A percentile compares a stretch with the other conserved stretches of the same genome.
These are phyloP conservation scores for Oscheius sp. DNA, from an alignment of 2,888 invertebrate species.

Conservation along the genomic window DNA sequence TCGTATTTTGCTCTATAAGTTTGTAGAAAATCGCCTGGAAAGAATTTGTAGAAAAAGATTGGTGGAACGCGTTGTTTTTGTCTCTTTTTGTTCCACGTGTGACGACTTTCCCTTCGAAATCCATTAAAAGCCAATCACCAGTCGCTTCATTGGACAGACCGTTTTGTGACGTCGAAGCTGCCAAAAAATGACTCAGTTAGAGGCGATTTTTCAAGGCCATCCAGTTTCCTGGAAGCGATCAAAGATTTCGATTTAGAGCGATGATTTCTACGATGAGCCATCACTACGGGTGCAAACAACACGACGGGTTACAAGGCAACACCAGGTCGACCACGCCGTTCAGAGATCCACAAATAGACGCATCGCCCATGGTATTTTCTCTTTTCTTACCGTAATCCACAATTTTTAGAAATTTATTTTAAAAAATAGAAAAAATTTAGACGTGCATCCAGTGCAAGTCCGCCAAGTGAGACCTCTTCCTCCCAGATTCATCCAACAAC, in stretches of 20 bases:
- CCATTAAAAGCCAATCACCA: too few relatives aligned
- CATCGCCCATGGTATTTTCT: not conserved
- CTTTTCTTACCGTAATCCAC: too few relatives aligned
- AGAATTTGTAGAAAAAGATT: too few relatives aligned
- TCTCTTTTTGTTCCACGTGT: too few relatives aligned
- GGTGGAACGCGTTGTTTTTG: too few relatives aligned
- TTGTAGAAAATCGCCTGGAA: too few relatives aligned
- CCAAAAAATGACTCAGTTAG: constrained; percentile 15
- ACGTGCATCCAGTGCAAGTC: constrained; percentile 1
- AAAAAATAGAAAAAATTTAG: not conserved
- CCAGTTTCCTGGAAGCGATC: not conserved
- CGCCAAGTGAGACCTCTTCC: constrained; percentile 1
- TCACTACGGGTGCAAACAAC: not conserved
- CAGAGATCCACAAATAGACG: not conserved
- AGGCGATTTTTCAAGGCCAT: not conserved
- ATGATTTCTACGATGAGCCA: constrained; percentile 27
- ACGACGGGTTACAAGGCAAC: constrained; percentile 6
- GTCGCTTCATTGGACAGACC: too few relatives aligned
- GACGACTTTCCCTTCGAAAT: too few relatives aligned
- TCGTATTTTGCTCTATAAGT: too few relatives aligned
- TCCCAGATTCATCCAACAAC: constrained; percentile 7
- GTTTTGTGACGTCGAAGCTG: not conserved
- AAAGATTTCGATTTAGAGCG: constrained; percentile 2
- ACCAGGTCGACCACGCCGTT: constrained; percentile 2
- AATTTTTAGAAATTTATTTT: too few relatives aligned